Conservation (phyloP, 2,113 vertebrate species). For the Hepsetus odoe region DNA sequence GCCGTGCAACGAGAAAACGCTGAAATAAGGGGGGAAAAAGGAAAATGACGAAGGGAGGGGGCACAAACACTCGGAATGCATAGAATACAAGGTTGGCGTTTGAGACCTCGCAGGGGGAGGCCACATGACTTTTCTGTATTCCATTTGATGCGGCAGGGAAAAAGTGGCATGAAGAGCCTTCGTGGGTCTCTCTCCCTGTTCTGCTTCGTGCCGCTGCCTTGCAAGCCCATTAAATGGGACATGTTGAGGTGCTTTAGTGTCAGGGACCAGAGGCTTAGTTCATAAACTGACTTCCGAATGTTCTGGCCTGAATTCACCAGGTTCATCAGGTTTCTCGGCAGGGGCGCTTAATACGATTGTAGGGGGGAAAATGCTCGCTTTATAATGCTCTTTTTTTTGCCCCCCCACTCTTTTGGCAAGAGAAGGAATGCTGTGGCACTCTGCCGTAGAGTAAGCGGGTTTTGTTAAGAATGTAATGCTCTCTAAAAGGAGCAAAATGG, state of each 20-base stretch:
- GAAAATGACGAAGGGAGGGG: constrained; percentile 32
- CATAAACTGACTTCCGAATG: constrained; percentile 31
- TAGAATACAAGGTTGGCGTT: constrained; percentile 56
- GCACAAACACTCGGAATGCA: constrained; percentile 44
- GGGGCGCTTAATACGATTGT: constrained; percentile 22
- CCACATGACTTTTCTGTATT: constrained; percentile 43
- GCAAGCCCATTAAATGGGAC: constrained; percentile 34
- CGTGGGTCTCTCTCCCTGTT: constrained; percentile 21
- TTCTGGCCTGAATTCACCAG: constrained; percentile 46
- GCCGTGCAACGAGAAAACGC: constrained; percentile 48
- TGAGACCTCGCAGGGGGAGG: constrained; percentile 18
- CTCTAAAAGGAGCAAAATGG: constrained; percentile 35
- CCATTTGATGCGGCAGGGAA: constrained; percentile 51
- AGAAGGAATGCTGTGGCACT: constrained; percentile 16
- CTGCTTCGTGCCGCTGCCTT: constrained; percentile 11
- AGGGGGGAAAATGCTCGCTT: constrained; percentile 19
- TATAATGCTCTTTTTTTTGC: constrained; percentile 15
- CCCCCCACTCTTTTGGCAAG: not conserved
- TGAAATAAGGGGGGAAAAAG: constrained; percentile 10
- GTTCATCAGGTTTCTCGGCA: constrained; percentile 39
- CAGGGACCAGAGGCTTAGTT: not conserved
- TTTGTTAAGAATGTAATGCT: constrained; percentile 42
- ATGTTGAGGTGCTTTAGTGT: not conserved
- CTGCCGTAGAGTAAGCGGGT: constrained; percentile 27
- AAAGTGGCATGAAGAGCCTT: constrained; percentile 26